Evolutionary conservation across 2,888 invertebrate species (phyloP), one percentile per base, ranked within the genome.

Genomic region (Bursaphelenchus okinawaensis): DNA sequence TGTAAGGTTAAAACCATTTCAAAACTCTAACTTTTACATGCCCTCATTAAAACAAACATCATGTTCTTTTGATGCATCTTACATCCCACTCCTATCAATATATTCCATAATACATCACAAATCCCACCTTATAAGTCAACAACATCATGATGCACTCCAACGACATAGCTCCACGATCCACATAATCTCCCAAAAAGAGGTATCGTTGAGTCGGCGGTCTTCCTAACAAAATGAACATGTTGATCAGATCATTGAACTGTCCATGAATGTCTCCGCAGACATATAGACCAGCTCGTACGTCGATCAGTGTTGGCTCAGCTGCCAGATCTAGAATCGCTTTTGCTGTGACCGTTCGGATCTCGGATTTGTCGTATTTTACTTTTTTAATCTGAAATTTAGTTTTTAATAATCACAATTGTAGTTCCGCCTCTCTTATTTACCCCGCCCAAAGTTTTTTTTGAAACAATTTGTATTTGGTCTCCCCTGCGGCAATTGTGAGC

Each of bases 151-250:
- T 73, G n/a, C 68, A 68, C 63, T 75, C 72, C 2, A 69, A 16
- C 40, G 66, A 68, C 74, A 74, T 74, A 61, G 63, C 61, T 50
- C 74, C 75, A 7, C 76, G 72, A 65, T 75, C 76, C 22, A 76
- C 75, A 52, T 75, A 76, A 61, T 76, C 76, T 4, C 74, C 73
- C 0, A 74, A 68, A 63, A 76, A 76, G 23, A 75, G 68, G 60
- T 75, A 76, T 8, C 73, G 67, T 1, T 54, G 58, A 1, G 62
- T 55, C 1, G 76, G 76, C 8, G 76, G 76, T 4, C 66, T 22
- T 7, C 76, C 76, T 9, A 73, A 27, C 27, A 75, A 57, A 19
- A 73, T 51, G 65, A 76, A 75, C 68, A 75, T 74, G 67, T 72
- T 73, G 63, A 74, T 63, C 24, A 76, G 68, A 28, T 74, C 74